Evolutionary conservation across 2,888 invertebrate species (phyloP).

Genomic region (Bugula neritina): DNA sequence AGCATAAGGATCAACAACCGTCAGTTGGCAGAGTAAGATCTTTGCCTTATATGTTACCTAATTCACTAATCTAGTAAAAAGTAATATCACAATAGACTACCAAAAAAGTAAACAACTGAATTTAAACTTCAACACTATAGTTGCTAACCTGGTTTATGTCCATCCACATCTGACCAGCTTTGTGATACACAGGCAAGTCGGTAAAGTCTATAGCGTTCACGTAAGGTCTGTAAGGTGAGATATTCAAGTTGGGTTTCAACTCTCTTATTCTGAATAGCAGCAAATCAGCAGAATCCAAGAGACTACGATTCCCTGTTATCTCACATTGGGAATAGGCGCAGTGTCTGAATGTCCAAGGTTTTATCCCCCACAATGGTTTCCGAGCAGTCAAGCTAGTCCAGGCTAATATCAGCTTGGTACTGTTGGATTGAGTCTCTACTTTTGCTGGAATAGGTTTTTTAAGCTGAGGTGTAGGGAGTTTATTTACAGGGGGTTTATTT

Average conservation of each 20-base stretch:
- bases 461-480: no score
- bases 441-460: no score
- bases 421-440: no score
- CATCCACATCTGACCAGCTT: neutral
- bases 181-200: slow-evolving; percentile 2
- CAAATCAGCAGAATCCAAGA: slow-evolving; percentile 1
- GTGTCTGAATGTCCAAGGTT: slow-evolving; percentile 7
- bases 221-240: slow-evolving; percentile 6
- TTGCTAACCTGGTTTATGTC: slow-evolving; percentile 23
- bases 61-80: no score
- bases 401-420: slow-evolving; percentile 12
- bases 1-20: no score
- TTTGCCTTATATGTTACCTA: no score
- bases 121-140: no score
- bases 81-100: no score
- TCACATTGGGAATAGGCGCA: neutral
- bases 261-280: slow-evolving; percentile 22
- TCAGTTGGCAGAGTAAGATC: no score
- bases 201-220: neutral
- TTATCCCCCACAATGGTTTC: slow-evolving; percentile 17
- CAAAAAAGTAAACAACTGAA: no score
- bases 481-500: no score
- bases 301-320: slow-evolving; percentile 10
- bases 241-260: neutral
- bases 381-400: neutral